Base-by-base conservation (phyloP, 2,888 invertebrate genomes). In the Octodonta nipae region DNA sequence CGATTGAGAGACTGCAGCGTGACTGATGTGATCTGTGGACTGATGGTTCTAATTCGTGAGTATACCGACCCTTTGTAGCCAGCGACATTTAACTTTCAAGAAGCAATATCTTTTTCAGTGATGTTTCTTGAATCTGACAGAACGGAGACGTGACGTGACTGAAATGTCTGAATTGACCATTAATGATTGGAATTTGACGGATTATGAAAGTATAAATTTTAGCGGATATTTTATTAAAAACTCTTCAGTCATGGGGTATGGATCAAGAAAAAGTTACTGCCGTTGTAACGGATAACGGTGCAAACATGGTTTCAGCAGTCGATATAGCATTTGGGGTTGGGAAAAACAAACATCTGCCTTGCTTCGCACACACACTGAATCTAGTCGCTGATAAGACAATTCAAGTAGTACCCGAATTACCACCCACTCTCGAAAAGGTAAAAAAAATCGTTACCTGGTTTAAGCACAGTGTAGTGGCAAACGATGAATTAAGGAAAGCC, bases 301-400 rank as follows among this genome's bases (percentile, higher is more conserved):
- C 17, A 3, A 35, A 32, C 13, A 28, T 35, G 24, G 32, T 32
- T 14, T 15, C 13, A n/a, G 26, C 15, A 13, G 25, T 32, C 3
- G 24, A 35, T 10, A 28, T 24, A 12, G 8, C 28, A 10, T 28
- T 33, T 22, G 33, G 28, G 10, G 15, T n/a, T n/a, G n/a, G n/a
- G n/a, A n/a, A 33, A 29, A 33, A 24, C 5, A 15, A 8, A 29
- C 41, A 44, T 35, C 26, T 43, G 7, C 40, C 36, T 6, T 45
- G 42, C 15, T 44, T 43, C 36, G 42, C 44, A 4, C 44, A 46
- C 22, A 40, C 35, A 5, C n/a, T 40, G 10, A 40, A 40, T 26
- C 28, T 38, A 15, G 32, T 42, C 5, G 36, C 31, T 29, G 36
- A 37, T 34, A 36, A 32, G 25, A 15, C 32, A 4, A 31, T 38